These are phyloP conservation scores for Falco cherrug DNA, from an alignment of 2,797 vertebrate genomes.

Conservation along the genomic window DNA sequence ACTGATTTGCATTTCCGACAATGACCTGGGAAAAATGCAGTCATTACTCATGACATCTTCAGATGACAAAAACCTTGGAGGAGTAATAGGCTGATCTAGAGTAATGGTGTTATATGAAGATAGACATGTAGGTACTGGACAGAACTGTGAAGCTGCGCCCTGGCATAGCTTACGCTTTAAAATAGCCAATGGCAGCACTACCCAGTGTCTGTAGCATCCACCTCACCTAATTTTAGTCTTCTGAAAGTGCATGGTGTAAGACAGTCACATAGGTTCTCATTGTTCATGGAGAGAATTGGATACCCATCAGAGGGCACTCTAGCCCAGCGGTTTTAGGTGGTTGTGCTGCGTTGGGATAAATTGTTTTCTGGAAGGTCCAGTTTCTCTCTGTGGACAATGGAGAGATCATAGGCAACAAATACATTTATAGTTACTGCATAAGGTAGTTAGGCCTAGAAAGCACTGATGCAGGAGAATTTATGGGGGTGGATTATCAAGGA, in stretches of 20 bases:
- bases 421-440: background rate
- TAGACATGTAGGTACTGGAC: background rate
- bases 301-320: slow-evolving; percentile 20
- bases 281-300: background rate
- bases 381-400: background rate
- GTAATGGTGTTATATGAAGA: background rate
- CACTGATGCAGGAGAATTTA: background rate
- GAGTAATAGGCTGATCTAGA: background rate
- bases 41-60: background rate
- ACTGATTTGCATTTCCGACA: background rate
- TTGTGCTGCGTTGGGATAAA: background rate
- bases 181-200: background rate
- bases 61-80: background rate
- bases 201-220: background rate
- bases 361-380: background rate
- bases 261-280: background rate
- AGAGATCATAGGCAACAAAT: background rate
- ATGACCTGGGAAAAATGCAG: background rate
- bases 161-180: background rate
- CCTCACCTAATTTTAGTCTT: background rate
- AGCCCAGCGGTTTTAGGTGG: background rate
- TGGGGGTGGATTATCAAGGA: background rate
- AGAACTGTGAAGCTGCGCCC: background rate
- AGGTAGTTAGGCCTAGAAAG: background rate
- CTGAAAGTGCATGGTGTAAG: background rate